Base-by-base conservation (phyloP, 2,797 vertebrate genomes). In the Eupleurogrammus muticus region DNA sequence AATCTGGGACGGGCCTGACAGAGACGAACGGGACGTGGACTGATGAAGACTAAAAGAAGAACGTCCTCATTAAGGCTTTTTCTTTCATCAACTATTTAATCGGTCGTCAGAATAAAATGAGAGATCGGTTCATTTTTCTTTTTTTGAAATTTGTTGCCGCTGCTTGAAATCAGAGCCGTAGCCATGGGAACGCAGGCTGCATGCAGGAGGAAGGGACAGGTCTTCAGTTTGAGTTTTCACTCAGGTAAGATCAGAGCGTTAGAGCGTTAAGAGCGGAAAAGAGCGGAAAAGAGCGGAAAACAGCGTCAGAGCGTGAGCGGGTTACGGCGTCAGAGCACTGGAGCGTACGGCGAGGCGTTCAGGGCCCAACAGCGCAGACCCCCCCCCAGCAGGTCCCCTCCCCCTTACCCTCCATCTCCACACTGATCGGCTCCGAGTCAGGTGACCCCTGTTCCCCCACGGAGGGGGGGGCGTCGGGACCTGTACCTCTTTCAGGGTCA, bases 351-450 rank as follows among this genome's bases (percentile, higher is more conserved):
- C 61, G 81, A 89, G 89, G 81, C 80, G 60, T 77, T 76, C 53
- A 67, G 92, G 93, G 88, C 90, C 92, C 92, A 84, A 82, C 92
- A 92, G 90, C 81, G 89, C 84, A 82, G 92, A 88, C 85, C 90
- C 88, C 82, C 69, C 84, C 77, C 92, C 84, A 81, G 81, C 78
- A 70, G 64, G 73, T 79, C 90, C 88, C 91, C 84, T 81, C 86
- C 93, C 94, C 94, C 95, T 96, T 96, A 96, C 95, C 95, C 95
- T 96, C 94, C 89, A 94, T 95, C 93, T 95, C 95, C 94, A 95
- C 95, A 95, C 91, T 95, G 94, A 94, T 94, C 87, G 94, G 92
- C 92, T 95, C 93, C 91, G 91, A 94, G 93, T 94, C 94, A 94
- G 92, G 93, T 92, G 93, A 93, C 87, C 93, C 94, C 84, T 90